Evolutionary conservation across 2,888 invertebrate species (phyloP), one percentile per base, ranked within the genome.

Genomic region (Aleiodes alternator): DNA sequence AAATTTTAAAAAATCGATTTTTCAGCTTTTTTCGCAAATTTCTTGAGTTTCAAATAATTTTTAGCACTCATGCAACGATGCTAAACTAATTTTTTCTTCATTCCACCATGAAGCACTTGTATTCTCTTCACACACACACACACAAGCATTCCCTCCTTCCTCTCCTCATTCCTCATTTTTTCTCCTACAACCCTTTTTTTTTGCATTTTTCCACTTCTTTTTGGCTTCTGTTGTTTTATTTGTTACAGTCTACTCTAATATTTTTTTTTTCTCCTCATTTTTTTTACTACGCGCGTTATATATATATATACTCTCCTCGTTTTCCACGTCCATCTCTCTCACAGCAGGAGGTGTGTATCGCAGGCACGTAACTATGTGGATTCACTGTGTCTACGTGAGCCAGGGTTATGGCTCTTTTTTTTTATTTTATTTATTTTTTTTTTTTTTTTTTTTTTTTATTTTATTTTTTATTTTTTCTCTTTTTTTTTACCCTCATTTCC

Each of bases 341-440:
- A 55, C 56, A 34, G 59, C 34, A 34, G 29, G 38, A 57, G 50
- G 69, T 75, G 71, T 74, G 75, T 75, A 78, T 78, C 79, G 77
- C 76, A 51, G 73, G 74, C 79, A 78, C 78, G 79, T 80, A 79
- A 61, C 59, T 64, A 55, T 56, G 76, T 73, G 70, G 74, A 80
- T 79, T 72, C 74, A 76, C 73, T 77, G 61, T 51, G 72, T 76
- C 51, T 78, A 79, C 79, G 80, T 78, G 80, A 78, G 78, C 9
- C 12, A 5, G 29, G 11, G 11, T 34, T 29, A 31, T 31, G 1
- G 57, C 23, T 23, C 12, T 4, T 57, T 57, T 31, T 57, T 57
- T 57, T 57, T 4, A 9, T 11, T 7, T 34, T 34, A 50, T 12
- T 57, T 57, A 29, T 56, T 56, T 56, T 56, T 29, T 3, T 31